Evolutionary conservation across 1,140 invertebrate genomes (phyloP), one percentile per base, ranked within the genome.

Genomic region (Theocolax elegans): DNA sequence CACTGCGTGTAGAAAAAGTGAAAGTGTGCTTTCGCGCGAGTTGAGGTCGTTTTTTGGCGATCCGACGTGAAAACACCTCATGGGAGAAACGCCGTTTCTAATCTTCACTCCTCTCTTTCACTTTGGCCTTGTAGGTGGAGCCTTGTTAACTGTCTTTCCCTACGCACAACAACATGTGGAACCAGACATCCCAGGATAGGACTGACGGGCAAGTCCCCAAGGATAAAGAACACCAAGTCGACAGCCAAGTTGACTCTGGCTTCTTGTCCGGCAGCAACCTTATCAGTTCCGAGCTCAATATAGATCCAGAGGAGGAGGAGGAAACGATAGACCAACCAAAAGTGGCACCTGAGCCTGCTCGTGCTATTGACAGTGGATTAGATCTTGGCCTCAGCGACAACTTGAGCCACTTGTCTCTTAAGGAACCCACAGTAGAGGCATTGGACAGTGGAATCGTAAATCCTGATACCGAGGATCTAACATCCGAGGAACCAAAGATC

Each of bases 211-310:
- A 10, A 31, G 40, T 9, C 12, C 19, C 4, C 12, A 58, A 17
- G 13, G 46, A 71, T 7, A 25, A 65, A 15, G 62, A 67, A 19
- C 54, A 65, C 4, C 51, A 21, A 0, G 49, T 49, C 2, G 74
- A 75, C 35, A 70, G 68, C 17, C 62, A 69, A 42, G 56, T 3
- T 9, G 82, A 84, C 58, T 88, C 87, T 48, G 88, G 88, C 9
- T 89, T 89, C 73, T 72, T 89, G 15, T 89, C 89, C 0, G 85
- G 86, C 62, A 82, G 80, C 19, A 86, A 84, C 75, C 67, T 86
- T 29, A 74, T 83, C 35, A 85, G 81, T 35, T 79, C 80, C 31
- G 79, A 74, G 23, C 12, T 49, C 72, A 76, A 59, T 58, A 56
- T 44, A 48, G 66, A 74, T n/a, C 13, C 17, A 19, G 69, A 73